phyloP scores from a whole-genome alignment of 1,140 invertebrate species.

The Drosophila lacteicornis region DNA sequence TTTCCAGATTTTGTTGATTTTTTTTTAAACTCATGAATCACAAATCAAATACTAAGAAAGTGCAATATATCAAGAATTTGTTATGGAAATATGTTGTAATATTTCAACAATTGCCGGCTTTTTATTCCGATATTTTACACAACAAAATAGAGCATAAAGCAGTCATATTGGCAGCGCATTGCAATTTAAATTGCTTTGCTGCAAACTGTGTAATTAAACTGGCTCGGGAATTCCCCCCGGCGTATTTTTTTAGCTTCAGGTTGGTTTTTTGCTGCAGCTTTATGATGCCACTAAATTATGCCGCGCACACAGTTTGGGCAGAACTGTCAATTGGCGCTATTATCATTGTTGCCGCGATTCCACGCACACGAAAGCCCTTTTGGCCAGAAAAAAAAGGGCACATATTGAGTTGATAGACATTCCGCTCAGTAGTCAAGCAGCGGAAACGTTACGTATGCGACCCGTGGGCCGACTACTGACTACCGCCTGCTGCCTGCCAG shows the following conservation, averaged over 20 bases:
- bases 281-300: slow-evolving; percentile 56
- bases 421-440: slow-evolving; percentile 48
- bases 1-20: neutral
- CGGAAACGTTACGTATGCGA: slow-evolving; percentile 64
- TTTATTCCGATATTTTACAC: neutral
- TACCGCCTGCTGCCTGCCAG: slow-evolving; percentile 37
- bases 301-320: slow-evolving; percentile 33
- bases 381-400: slow-evolving; percentile 16
- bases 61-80: neutral
- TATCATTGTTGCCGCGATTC: slow-evolving; percentile 29
- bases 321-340: slow-evolving; percentile 61
- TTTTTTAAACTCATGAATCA: neutral
- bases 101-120: neutral
- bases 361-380: slow-evolving; percentile 25
- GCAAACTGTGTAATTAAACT: slow-evolving; percentile 42
- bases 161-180: neutral
- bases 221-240: neutral
- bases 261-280: slow-evolving; percentile 24
- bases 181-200: slow-evolving; percentile 24
- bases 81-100: neutral
- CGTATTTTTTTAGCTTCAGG: slow-evolving; percentile 5
- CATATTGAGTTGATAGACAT: slow-evolving; percentile 57
- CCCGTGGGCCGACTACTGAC: slow-evolving; percentile 39
- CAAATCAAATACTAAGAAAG: neutral
- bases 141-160: slow-evolving; percentile 11